Evolutionary conservation across 1,140 invertebrate species (phyloP), one percentile per base, ranked within the genome.

Genomic region (Caenorhabditis inopinata): DNA sequence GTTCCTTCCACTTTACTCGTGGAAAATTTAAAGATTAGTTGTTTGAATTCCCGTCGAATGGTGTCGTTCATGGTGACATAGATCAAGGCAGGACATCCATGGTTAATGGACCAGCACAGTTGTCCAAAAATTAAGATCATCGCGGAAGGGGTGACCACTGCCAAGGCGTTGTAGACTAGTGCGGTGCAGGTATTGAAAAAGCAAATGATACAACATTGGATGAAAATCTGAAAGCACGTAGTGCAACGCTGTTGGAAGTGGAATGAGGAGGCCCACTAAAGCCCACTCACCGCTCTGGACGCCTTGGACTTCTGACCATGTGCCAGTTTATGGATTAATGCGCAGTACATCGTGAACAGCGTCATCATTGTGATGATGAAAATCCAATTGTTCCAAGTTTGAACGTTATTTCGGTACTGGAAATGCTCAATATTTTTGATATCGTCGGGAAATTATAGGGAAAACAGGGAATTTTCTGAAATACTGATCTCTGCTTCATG

Each of bases 191-290:
- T 68, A 18, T 79, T 79, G 53, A 79, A 79, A 42, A 68, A 46
- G 32, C 77, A 79, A 18, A 79, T 79, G 14, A 68, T 79, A 48
- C 77, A 79, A 23, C 53, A 79, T 49, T 79, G 77, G 23, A 79
- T 47, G 77, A 79, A 68, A 25, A 79, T 79, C 77, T 79, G 76
- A 9, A 32, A 35, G 11, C 27, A 9, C 6, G 7, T 11, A n/a
- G 12, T 16, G 1, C 6, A 27, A 7, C n/a, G 21, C n/a, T 1
- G 25, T 58, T 32, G 6, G 16, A 16, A 16, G n/a, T 58, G 29
- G 49, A n/a, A 42, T 42, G 14, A 42, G 6, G 6, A 42, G 38
- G 38, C 38, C n/a, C n/a, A n/a, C n/a, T n/a, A 42, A 38, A 21
- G 0, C 11, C 14, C 29, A 68, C 58, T 38, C 32, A 68, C 58